Base-by-base conservation (phyloP, 2,888 invertebrate species). In the Drosophila ezoana region DNA sequence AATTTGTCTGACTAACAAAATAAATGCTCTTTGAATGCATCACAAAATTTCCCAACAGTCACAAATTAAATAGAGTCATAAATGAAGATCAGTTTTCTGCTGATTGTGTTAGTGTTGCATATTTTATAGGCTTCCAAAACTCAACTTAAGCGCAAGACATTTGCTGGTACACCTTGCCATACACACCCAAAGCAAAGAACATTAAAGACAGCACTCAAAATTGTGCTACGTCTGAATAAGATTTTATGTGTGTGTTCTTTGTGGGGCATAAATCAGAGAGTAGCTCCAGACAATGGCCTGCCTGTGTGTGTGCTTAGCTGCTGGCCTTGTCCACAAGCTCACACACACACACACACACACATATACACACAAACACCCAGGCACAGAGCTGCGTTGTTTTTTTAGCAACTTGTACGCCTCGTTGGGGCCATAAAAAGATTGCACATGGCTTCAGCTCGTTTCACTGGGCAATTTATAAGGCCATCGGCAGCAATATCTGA, bases 251-350 rank as follows among this genome's bases (percentile, higher is more conserved):
- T 63, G 43, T 68, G 48, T 64, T 60, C 49, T 64, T 54, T 75
- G 49, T 56, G 62, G 40, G 40, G 43, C 78, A 81, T 84, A 87
- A 89, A 87, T 84, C 89, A 89, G 68, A 75, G 63, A 68, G 61
- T 69, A 41, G 59, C 59, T 43, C 67, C 87, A 84, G 87, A 89
- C 87, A 88, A 86, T 88, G 81, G 84, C 60, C 69, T 59, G 66
- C 64, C 82, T 47, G 45, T 40, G 23, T 28, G 8, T 8, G 28
- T 28, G 28, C 28, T 28, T 40, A 16, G 28, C 28, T 38, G 43
- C 8, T 44, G 35, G 43, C 56, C 60, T 33, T 56, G 40, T 20
- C 11, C 28, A 28, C 28, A 28, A 41, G 23, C 65, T 48, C 35
- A 43, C 33, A 56, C 16, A 51, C 14, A 13, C 59, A 48, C 47